A percentile compares a stretch with the other conserved stretches of the same genome.
Evolutionary conservation across 2,113 vertebrate genomes (phyloP).

Genomic region (Neotoma lepida): DNA sequence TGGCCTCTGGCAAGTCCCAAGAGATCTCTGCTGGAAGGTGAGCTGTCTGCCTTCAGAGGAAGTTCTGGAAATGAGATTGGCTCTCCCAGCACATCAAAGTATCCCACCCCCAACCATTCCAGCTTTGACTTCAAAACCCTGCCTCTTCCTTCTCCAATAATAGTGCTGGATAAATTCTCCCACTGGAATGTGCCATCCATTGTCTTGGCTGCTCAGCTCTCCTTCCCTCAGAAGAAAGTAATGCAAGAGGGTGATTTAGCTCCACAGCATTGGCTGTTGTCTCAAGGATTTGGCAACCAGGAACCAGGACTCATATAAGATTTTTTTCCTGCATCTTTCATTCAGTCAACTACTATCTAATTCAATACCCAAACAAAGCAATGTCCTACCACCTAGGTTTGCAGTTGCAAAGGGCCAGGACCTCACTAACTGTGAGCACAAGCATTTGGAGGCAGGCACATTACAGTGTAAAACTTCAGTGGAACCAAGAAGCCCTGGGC

Average conservation of each 20-base stretch:
- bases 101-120: neutral
- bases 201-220: conserved; percentile 17
- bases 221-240: neutral
- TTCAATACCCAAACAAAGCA: neutral
- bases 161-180: neutral
- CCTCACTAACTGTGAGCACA: neutral
- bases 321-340: conserved; percentile 51
- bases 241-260: neutral
- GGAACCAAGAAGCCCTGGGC: neutral
- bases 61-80: conserved; percentile 45
- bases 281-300: neutral
- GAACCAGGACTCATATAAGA: conserved; percentile 1
- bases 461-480: neutral
- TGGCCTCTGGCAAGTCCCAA: neutral
- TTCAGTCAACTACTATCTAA: neutral
- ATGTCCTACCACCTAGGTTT: neutral
- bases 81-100: conserved; percentile 59
- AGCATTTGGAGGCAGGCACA: neutral
- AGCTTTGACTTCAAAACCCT: conserved; percentile 41
- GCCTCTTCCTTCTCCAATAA: conserved; percentile 55
- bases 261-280: neutral
- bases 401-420: neutral
- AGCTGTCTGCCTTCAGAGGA: neutral
- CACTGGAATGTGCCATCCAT: neutral
- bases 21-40: neutral